Conservation (phyloP, 1,140 invertebrate species). For the Campoletis sonorensis region DNA sequence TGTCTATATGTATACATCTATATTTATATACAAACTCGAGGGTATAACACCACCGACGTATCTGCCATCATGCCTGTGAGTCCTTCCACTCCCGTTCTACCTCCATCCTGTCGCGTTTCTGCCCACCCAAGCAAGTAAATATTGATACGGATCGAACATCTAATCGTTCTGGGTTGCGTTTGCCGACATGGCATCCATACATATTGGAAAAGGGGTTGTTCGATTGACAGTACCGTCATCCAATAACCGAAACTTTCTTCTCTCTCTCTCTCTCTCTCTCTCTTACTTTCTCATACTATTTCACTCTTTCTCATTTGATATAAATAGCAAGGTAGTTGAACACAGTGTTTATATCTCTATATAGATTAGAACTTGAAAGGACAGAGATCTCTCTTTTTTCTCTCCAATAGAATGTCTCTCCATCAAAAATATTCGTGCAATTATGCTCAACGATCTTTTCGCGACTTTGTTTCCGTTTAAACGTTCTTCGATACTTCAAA, state of each 20-base stretch:
- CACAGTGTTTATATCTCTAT: neutral
- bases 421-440: neutral
- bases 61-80: slow-evolving; percentile 17
- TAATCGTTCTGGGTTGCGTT: slow-evolving; percentile 67
- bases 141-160: slow-evolving; percentile 70
- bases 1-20: too few relatives aligned
- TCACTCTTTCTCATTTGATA: neutral
- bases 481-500: neutral
- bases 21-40: neutral
- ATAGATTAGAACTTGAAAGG: neutral
- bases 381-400: neutral
- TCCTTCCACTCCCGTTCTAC: neutral
- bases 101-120: slow-evolving; percentile 16
- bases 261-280: neutral
- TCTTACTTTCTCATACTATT: neutral
- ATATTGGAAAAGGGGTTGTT: slow-evolving; percentile 48
- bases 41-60: slow-evolving; percentile 25
- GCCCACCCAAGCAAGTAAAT: slow-evolving; percentile 60
- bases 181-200: slow-evolving; percentile 63
- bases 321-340: neutral
- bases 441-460: neutral
- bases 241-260: slow-evolving; percentile 13
- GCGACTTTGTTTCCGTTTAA: neutral
- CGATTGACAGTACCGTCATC: slow-evolving; percentile 45
- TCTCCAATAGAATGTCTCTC: too few relatives aligned